A percentile compares a stretch with the other conserved stretches of the same genome.
These are phyloP conservation scores for Thymelicus lineola DNA, from an alignment of 2,888 invertebrate species.

Conservation along the genomic window DNA sequence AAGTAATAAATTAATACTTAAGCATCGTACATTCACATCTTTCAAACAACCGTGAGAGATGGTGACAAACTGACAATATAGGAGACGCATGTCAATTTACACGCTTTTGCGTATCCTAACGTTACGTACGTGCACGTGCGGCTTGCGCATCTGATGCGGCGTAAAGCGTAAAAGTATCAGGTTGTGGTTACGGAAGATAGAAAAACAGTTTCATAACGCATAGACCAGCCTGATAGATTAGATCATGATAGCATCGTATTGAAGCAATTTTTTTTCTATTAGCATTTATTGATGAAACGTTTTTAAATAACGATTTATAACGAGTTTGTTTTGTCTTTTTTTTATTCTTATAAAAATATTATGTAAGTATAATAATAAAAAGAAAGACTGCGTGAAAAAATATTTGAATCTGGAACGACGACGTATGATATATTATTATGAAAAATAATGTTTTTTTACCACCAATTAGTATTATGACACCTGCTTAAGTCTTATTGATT, in stretches of 20 bases:
- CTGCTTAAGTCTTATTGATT: too few relatives aligned
- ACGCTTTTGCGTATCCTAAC: background rate
- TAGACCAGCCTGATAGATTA: conserved; percentile 18
- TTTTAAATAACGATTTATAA: too few relatives aligned
- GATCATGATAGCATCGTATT: conserved; percentile 22
- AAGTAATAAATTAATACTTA: background rate
- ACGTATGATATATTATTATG: too few relatives aligned
- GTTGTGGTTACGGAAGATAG: conserved; percentile 24
- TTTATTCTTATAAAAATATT: too few relatives aligned
- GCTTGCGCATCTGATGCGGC: conserved; percentile 20
- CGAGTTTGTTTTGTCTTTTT: too few relatives aligned
- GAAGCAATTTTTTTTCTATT: background rate
- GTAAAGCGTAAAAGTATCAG: conserved; percentile 26
- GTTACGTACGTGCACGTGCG: conserved; percentile 9
- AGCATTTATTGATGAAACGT: too few relatives aligned
- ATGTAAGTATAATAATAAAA: too few relatives aligned
- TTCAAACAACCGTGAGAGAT: background rate
- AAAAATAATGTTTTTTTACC: too few relatives aligned
- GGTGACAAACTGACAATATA: conserved; percentile 14
- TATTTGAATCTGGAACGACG: too few relatives aligned
- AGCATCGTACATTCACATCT: background rate
- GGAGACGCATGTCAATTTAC: background rate
- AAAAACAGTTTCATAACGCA: conserved; percentile 30
- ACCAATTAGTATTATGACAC: too few relatives aligned
- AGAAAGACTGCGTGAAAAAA: too few relatives aligned